phyloP scores from a whole-genome alignment of 2,888 invertebrate genomes.

The Daptonema setosum region DNA sequence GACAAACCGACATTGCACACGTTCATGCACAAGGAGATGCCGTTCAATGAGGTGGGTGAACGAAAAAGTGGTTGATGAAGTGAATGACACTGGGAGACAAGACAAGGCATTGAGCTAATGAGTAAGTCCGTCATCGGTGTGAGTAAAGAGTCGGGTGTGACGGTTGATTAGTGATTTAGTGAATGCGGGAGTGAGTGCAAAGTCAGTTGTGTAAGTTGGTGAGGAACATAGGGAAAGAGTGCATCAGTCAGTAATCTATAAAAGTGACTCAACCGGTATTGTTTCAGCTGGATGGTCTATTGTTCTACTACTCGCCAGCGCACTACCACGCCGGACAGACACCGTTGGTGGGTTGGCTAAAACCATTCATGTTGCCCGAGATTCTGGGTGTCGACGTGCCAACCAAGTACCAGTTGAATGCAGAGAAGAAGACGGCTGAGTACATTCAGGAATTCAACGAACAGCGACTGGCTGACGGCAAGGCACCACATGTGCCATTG shows the following conservation, averaged over 20 bases:
- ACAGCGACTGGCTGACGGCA: conserved; percentile 6
- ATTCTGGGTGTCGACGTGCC: conserved; percentile 14
- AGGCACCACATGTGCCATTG: no score
- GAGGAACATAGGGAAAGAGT: no score
- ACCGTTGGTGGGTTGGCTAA: conserved; percentile 76
- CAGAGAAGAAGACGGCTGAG: conserved; percentile 7
- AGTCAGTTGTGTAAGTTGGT: no score
- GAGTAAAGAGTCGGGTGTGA: no score
- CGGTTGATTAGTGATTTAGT: no score
- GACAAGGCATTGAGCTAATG: no score
- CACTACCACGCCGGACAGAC: conserved; percentile 56
- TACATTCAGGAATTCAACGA: conserved; percentile 18
- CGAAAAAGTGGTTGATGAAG: background rate
- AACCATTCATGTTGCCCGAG: conserved; percentile 30
- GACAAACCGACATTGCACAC: background rate
- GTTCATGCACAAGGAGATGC: conserved; percentile 1
- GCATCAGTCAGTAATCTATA: no score
- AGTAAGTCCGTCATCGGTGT: no score
- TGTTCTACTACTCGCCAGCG: conserved; percentile 67
- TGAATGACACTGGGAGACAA: no score
- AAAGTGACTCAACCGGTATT: no score
- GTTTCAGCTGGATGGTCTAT: conserved; percentile 50
- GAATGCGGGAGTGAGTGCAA: no score
- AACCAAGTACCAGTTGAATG: background rate
- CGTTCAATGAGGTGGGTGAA: conserved; percentile 4